Percentiles rank a stretch among this genome's conserved stretches.
Conservation (phyloP, 92 coral and sea anemone genomes). For the Isaurus tuberculatus region DNA sequence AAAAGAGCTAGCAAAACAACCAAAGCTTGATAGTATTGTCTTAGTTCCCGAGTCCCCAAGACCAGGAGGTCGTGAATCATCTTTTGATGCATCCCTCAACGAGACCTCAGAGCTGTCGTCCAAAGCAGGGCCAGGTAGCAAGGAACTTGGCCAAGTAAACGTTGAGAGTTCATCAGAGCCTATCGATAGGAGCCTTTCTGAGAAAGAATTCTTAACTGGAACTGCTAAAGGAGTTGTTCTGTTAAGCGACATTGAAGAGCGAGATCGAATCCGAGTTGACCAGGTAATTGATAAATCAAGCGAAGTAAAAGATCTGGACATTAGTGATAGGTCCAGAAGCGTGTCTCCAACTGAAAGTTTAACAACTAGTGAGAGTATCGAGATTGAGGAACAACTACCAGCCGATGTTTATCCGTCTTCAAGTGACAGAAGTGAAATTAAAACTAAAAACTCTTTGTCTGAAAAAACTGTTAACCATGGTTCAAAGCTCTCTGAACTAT, state of each 20-base stretch:
- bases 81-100: slow-evolving; percentile 15
- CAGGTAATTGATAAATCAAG: slow-evolving; percentile 40
- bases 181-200: background rate
- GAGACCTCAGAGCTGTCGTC: slow-evolving; percentile 11
- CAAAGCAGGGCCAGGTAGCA: background rate
- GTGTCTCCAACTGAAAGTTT: slow-evolving; percentile 27
- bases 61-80: background rate
- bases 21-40: slow-evolving; percentile 1
- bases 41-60: slow-evolving; percentile 31
- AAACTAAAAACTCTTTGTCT: slow-evolving; percentile 36
- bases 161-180: background rate
- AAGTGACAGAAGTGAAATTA: slow-evolving; percentile 66
- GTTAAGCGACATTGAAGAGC: background rate
- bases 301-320: slow-evolving; percentile 72
- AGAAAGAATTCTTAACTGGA: background rate
- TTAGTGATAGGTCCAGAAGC: slow-evolving; percentile 66
- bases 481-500: slow-evolving; percentile 15
- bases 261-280: slow-evolving; percentile 11
- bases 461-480: slow-evolving; percentile 25
- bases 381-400: slow-evolving; percentile 72
- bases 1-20: background rate
- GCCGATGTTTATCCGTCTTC: slow-evolving; percentile 68
- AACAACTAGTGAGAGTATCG: slow-evolving; percentile 40
- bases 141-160: background rate
- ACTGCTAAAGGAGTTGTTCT: background rate